A percentile compares a stretch with the other conserved stretches of the same genome.
Evolutionary conservation across 2,113 vertebrate species (phyloP).

Genomic region (Trematocara macrostoma): DNA sequence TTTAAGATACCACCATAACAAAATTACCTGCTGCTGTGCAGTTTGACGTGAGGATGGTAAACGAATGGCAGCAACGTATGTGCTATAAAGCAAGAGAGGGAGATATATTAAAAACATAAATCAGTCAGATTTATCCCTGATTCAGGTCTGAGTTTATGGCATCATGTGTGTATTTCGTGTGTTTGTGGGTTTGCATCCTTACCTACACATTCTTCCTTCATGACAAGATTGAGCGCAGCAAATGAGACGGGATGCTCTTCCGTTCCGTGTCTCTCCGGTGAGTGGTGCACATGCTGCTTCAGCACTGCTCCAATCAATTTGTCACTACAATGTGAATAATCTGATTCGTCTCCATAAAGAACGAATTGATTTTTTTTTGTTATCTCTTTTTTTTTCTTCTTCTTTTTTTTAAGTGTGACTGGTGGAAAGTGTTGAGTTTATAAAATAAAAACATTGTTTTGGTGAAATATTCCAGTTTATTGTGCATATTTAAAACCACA

Average conservation of each 20-base stretch:
- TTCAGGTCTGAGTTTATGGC: not conserved
- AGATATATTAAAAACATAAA: slow-evolving; percentile 51
- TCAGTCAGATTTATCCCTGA: slow-evolving; percentile 23
- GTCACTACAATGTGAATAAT: slow-evolving; percentile 35
- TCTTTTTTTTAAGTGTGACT: not conserved
- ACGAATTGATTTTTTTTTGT: not conserved
- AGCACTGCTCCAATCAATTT: slow-evolving; percentile 54
- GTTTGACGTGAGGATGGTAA: not conserved
- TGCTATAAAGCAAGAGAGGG: not conserved
- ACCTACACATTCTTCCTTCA: not conserved
- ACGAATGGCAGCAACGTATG: not conserved
- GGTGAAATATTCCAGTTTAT: not conserved
- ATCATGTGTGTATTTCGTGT: not conserved
- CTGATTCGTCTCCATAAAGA: slow-evolving; percentile 24
- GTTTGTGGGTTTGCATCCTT: not conserved
- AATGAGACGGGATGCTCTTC: slow-evolving; percentile 39
- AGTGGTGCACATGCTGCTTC: slow-evolving; percentile 33
- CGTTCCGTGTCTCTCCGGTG: not conserved
- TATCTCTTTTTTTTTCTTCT: not conserved
- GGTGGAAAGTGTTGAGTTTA: not conserved
- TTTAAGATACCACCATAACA: not conserved
- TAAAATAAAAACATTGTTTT: not conserved
- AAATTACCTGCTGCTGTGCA: not conserved
- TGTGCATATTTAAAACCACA: not conserved
- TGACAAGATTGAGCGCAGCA: slow-evolving; percentile 40